Evolutionary conservation across 2,888 invertebrate genomes (phyloP), one percentile per base, ranked within the genome.

Genomic region (Amorpha juglandis): DNA sequence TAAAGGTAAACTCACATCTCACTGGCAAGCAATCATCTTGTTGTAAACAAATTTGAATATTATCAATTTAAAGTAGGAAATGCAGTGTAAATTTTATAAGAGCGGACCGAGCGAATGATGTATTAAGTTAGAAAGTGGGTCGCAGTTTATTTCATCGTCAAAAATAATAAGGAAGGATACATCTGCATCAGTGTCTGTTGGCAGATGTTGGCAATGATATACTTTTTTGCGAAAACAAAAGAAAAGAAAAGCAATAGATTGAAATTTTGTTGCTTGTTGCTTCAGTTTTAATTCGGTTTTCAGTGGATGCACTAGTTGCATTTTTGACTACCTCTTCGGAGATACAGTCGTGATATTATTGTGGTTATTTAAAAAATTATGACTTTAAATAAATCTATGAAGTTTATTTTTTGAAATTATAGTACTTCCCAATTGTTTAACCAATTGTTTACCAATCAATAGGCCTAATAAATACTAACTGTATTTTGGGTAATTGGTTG

Each of bases 121-220:
- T 69, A 70, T 70, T 65, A 66, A 64, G 62, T 74, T 66, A 47
- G 33, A 68, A 74, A 71, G 48, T 72, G 38, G 69, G 68, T 19
- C 65, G 53, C 53, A 64, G 64, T 63, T 63, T 53, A 53, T 68
- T 70, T 66, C 64, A 70, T 65, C 50, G 52, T 69, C 68, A 63
- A 27, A 64, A 69, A 68, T 71, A 67, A 71, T 68, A 69, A 71
- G 63, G 38, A 66, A 27, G 68, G 66, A 68, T 67, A 55, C 66
- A 72, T 71, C 65, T 63, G 63, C 63, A 52, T 62, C 66, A 66
- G 21, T 62, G 62, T 66, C 66, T 51, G 50, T 21, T 27, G 35
- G 42, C 63, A 66, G 63, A 66, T 66, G 62, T 19, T 27, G 47
- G 27, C 12, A 33, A 21, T 27, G 47, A 12, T 48, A n/a, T 42